These are phyloP conservation scores for Spodoptera frugiperda DNA, from an alignment of 1,140 invertebrate genomes.

Conservation along the genomic window DNA sequence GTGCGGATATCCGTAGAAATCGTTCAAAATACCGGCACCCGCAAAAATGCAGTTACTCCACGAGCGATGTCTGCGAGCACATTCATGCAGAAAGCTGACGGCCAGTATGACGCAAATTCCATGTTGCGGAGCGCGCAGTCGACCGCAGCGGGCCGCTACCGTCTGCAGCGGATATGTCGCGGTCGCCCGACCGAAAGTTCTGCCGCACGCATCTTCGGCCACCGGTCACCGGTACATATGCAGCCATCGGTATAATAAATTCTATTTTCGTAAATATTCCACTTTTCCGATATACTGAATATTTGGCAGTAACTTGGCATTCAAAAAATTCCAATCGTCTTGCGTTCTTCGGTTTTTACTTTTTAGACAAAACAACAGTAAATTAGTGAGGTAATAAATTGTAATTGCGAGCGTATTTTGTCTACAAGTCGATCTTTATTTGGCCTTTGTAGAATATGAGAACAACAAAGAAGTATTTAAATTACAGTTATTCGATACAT, in stretches of 20 bases:
- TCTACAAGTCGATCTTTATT: slow-evolving; percentile 16
- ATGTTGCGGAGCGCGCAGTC: slow-evolving; percentile 35
- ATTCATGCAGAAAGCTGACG: slow-evolving; percentile 40
- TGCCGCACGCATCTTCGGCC: slow-evolving; percentile 24
- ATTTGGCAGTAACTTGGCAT: slow-evolving; percentile 50
- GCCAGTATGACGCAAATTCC: slow-evolving; percentile 41
- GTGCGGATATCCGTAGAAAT: neutral
- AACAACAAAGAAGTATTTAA: slow-evolving; percentile 23
- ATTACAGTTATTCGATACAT: slow-evolving; percentile 14
- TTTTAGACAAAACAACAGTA: slow-evolving; percentile 48
- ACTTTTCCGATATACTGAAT: slow-evolving; percentile 38
- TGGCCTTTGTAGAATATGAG: slow-evolving; percentile 22
- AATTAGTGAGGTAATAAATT: slow-evolving; percentile 44
- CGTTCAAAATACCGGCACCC: neutral
- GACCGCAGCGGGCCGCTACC: slow-evolving; percentile 34
- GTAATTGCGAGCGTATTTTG: slow-evolving; percentile 11
- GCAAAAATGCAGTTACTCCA: slow-evolving; percentile 30
- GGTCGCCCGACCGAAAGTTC: slow-evolving; percentile 37
- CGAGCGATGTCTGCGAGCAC: slow-evolving; percentile 1
- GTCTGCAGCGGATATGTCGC: slow-evolving; percentile 48
- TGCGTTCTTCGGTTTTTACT: slow-evolving; percentile 4
- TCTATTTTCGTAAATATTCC: slow-evolving; percentile 50
- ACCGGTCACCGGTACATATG: slow-evolving; percentile 10
- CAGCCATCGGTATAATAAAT: slow-evolving; percentile 38
- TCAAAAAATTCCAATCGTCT: slow-evolving; percentile 31